phyloP scores from a whole-genome alignment of 37 sponge, comb jelly and placozoan species.

The Geodia barretti region DNA sequence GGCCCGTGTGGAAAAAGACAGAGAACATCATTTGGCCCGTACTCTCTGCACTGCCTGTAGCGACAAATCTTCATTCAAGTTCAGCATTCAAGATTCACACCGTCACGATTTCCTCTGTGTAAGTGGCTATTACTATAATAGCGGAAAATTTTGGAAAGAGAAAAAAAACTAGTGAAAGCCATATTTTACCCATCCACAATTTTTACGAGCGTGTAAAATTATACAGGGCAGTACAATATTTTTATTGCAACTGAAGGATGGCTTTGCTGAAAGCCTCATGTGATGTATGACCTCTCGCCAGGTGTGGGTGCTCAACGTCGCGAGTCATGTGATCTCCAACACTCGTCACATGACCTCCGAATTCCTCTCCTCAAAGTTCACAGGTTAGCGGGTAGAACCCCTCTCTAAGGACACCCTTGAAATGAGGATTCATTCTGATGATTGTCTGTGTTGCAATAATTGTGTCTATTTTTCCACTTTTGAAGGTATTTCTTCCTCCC shows the following conservation, averaged over 20 bases:
- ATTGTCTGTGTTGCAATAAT: too few species aligned
- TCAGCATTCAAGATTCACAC: neutral
- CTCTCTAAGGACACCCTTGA: too few species aligned
- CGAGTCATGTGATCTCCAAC: neutral
- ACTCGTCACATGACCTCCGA: neutral
- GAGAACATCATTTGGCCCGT: neutral
- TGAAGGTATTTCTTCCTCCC: neutral
- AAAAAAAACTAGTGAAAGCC: too few species aligned
- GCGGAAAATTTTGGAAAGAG: too few species aligned
- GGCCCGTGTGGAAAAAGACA: neutral
- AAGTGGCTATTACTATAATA: too few species aligned
- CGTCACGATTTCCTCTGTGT: neutral
- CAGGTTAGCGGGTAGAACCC: neutral
- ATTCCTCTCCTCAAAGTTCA: neutral
- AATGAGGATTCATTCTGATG: too few species aligned
- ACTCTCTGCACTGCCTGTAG: neutral
- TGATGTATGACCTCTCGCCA: neutral
- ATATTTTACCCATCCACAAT: too few species aligned
- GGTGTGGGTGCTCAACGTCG: conserved; percentile 42
- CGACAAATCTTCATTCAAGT: neutral
- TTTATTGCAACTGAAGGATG: too few species aligned
- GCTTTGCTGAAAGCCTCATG: too few species aligned
- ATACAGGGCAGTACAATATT: too few species aligned
- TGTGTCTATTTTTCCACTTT: too few species aligned
- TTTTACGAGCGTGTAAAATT: too few species aligned